phyloP scores from a whole-genome alignment of 1,140 invertebrate species.

The Drosophila nigromelanica region DNA sequence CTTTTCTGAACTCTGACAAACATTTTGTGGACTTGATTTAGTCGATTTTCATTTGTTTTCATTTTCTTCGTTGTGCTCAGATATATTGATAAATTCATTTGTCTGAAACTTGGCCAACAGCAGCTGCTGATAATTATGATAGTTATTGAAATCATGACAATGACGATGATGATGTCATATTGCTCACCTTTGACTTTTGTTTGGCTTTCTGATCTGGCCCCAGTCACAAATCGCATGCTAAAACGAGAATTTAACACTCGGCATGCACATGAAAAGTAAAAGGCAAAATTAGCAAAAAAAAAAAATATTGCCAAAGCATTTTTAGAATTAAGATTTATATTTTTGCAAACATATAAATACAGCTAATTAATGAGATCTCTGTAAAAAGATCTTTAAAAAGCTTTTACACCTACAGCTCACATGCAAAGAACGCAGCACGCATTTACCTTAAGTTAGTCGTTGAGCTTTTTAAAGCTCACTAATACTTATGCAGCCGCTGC shows the following conservation, averaged over 20 bases:
- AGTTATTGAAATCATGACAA: background rate
- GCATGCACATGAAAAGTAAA: constrained; percentile 34
- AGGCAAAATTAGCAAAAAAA: constrained; percentile 29
- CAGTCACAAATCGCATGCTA: constrained; percentile 52
- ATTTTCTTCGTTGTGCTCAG: background rate
- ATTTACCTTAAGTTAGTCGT: too few species aligned
- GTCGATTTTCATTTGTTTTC: background rate
- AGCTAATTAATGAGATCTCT: background rate
- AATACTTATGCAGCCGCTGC: background rate
- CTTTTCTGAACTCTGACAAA: background rate
- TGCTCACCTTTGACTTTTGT: constrained; percentile 63
- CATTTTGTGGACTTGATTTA: background rate
- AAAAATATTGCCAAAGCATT: constrained; percentile 2
- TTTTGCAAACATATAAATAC: too few species aligned
- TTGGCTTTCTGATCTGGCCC: constrained; percentile 37
- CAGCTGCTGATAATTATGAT: constrained; percentile 29
- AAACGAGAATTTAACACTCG: constrained; percentile 24
- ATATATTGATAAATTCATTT: constrained; percentile 22
- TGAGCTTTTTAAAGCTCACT: constrained; percentile 25
- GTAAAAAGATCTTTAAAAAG: background rate
- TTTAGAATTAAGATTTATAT: constrained; percentile 1
- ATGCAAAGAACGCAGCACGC: background rate
- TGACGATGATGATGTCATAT: constrained; percentile 62
- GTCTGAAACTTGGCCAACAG: constrained; percentile 48
- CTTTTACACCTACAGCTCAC: background rate